phyloP scores from a whole-genome alignment of 2,888 invertebrate species.

The Saturnia pavonia region DNA sequence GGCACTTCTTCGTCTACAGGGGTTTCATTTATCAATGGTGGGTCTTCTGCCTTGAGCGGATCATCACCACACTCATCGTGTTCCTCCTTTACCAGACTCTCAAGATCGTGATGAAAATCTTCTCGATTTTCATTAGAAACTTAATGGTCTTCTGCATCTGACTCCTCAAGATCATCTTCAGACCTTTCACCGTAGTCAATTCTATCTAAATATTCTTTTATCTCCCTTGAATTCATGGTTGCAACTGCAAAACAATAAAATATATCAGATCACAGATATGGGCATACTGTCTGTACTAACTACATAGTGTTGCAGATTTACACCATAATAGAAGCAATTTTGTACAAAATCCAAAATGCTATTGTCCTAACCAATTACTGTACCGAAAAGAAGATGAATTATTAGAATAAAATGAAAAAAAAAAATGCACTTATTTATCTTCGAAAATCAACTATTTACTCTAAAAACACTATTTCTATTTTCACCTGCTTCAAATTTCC shows the following conservation, averaged over 20 bases:
- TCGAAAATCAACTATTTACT: slow-evolving; percentile 37
- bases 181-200: slow-evolving; percentile 40
- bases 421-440: slow-evolving; percentile 35
- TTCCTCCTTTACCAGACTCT: slow-evolving; percentile 40
- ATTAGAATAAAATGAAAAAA: slow-evolving; percentile 36
- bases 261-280: neutral
- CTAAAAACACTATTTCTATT: slow-evolving; percentile 35
- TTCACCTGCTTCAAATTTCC: slow-evolving; percentile 31
- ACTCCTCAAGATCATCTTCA: slow-evolving; percentile 44
- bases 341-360: slow-evolving; percentile 31
- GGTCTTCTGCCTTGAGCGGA: slow-evolving; percentile 37
- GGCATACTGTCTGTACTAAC: slow-evolving; percentile 25
- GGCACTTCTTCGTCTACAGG: slow-evolving; percentile 38
- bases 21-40: slow-evolving; percentile 39
- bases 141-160: slow-evolving; percentile 39
- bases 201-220: slow-evolving; percentile 43
- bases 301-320: slow-evolving; percentile 36
- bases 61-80: slow-evolving; percentile 37
- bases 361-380: slow-evolving; percentile 34
- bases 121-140: slow-evolving; percentile 41
- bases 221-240: slow-evolving; percentile 39
- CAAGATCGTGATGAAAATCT: slow-evolving; percentile 41
- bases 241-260: slow-evolving; percentile 34
- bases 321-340: slow-evolving; percentile 37
- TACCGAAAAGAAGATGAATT: slow-evolving; percentile 41